Evolutionary conservation across 2,888 invertebrate species (phyloP).

Genomic region (Drosophila ustulata): DNA sequence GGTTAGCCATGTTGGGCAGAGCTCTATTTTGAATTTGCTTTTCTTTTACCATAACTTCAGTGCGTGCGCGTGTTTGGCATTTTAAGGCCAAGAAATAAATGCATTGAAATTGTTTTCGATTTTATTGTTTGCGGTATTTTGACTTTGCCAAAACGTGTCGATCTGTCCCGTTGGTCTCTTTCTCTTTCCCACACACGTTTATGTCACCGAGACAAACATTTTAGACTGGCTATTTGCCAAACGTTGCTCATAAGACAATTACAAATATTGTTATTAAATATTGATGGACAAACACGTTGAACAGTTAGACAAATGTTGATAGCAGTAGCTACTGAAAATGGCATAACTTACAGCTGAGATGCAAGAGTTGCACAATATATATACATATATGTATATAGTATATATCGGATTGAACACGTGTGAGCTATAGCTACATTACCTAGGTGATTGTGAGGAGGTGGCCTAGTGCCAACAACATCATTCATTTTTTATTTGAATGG

Average conservation of each 20-base stretch:
- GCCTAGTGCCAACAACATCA: slow-evolving; percentile 11
- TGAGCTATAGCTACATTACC: not conserved
- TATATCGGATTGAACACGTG: slow-evolving; percentile 6
- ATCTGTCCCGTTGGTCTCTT: slow-evolving; percentile 14
- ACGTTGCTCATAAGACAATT: slow-evolving; percentile 30
- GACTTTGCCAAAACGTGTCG: slow-evolving; percentile 52
- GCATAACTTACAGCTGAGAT: not conserved
- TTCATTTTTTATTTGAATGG: slow-evolving; percentile 23
- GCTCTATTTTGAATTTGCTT: not conserved
- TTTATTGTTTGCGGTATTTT: slow-evolving; percentile 13
- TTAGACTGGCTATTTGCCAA: slow-evolving; percentile 50
- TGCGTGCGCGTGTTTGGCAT: slow-evolving; percentile 26
- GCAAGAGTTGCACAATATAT: not conserved
- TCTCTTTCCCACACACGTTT: slow-evolving; percentile 29
- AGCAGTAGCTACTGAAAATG: not conserved
- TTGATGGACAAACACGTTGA: slow-evolving; percentile 16
- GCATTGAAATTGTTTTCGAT: slow-evolving; percentile 23
- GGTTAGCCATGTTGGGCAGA: not conserved
- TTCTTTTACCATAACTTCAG: not conserved
- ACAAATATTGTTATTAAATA: slow-evolving; percentile 33
- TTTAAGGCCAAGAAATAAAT: slow-evolving; percentile 9
- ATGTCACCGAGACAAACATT: slow-evolving; percentile 43
- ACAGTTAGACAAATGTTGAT: slow-evolving; percentile 29
- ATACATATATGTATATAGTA: not conserved
- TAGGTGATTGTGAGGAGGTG: slow-evolving; percentile 12